phyloP scores from a whole-genome alignment of 2,888 invertebrate genomes.

The Helicoverpa assulta region DNA sequence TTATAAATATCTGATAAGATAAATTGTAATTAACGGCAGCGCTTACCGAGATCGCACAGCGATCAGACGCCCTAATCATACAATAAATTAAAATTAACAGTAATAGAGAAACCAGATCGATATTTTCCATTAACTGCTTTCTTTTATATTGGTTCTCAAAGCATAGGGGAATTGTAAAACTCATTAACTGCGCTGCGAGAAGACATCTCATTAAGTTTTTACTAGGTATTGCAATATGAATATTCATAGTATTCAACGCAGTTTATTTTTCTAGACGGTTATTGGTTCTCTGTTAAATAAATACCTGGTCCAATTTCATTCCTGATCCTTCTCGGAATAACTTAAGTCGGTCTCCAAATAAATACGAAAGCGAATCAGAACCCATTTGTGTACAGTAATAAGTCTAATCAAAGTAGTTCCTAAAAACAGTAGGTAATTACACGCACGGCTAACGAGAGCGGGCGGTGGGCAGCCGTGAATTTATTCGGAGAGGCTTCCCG shows the following conservation, averaged over 20 bases:
- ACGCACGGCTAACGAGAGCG: conserved; percentile 81
- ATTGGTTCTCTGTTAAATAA: not conserved
- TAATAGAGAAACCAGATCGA: conserved; percentile 72
- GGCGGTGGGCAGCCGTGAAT: conserved; percentile 71
- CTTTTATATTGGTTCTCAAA: conserved; percentile 41
- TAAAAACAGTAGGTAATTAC: conserved; percentile 82
- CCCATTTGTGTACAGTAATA: conserved; percentile 49
- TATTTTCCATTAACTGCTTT: conserved; percentile 81
- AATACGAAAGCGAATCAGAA: conserved; percentile 46
- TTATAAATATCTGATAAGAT: conserved; percentile 50
- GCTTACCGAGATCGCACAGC: conserved; percentile 79
- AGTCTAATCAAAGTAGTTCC: conserved; percentile 77
- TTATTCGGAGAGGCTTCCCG: conserved; percentile 72
- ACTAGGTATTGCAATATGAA: conserved; percentile 5
- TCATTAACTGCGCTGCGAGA: conserved; percentile 2
- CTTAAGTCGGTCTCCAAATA: conserved; percentile 34
- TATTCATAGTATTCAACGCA: not conserved
- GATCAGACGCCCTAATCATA: conserved; percentile 85
- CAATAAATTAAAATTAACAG: conserved; percentile 89
- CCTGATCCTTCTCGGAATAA: conserved; percentile 10
- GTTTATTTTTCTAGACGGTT: not conserved
- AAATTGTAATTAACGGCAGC: conserved; percentile 66
- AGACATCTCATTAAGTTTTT: not conserved
- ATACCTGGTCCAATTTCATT: not conserved
- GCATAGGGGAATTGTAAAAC: conserved; percentile 9